Evolutionary conservation across 2,797 vertebrate genomes (phyloP).

Genomic region (Syngnathus acus): DNA sequence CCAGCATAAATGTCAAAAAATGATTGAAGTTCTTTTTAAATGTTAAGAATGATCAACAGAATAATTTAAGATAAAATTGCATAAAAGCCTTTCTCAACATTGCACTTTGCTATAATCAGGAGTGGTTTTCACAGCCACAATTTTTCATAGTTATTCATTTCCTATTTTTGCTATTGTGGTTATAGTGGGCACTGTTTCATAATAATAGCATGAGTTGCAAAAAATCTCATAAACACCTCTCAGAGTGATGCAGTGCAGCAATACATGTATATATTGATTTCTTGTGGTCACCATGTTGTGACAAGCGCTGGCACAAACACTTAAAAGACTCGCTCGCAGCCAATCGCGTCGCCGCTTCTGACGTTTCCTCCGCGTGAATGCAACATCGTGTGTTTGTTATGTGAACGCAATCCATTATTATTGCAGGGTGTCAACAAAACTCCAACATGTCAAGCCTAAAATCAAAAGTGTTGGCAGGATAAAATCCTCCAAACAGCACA

Average conservation of each 20-base stretch:
- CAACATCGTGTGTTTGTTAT: neutral
- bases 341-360: neutral
- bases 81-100: neutral
- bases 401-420: neutral
- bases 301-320: neutral
- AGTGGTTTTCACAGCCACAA: neutral
- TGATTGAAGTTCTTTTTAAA: neutral
- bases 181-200: no score
- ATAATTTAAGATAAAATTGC: neutral
- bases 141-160: no score
- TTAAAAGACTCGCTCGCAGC: neutral
- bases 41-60: neutral
- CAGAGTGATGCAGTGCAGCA: no score
- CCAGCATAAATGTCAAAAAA: neutral
- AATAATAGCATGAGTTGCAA: no score
- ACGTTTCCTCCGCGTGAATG: neutral
- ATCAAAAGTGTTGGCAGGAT: constrained; percentile 10
- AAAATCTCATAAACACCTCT: no score
- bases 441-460: neutral
- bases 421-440: neutral
- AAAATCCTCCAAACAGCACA: no score
- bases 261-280: neutral
- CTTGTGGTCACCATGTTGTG: neutral
- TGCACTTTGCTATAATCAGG: no score
- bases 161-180: no score